A percentile compares a stretch with the other conserved stretches of the same genome.
phyloP scores from a whole-genome alignment of 2,888 invertebrate genomes.

The Parascotia fuliginaria region DNA sequence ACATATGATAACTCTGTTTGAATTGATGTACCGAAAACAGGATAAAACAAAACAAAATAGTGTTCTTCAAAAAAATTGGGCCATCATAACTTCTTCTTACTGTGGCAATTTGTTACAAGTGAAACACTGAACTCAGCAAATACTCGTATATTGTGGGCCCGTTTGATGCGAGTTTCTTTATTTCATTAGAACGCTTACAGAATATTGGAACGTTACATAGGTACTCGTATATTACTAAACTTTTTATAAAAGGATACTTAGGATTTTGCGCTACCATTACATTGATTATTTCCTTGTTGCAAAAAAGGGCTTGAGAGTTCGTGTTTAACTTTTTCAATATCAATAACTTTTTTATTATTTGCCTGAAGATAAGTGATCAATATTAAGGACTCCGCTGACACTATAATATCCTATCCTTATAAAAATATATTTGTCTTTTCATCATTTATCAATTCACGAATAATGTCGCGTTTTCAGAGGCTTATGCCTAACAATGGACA shows the following conservation, averaged over 20 bases:
- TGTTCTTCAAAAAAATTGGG: not conserved
- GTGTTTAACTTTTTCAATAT: too few species aligned
- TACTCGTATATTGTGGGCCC: not conserved
- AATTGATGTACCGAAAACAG: not conserved
- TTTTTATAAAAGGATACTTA: not conserved
- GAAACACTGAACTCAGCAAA: not conserved
- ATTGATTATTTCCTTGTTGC: not conserved
- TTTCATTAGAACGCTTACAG: not conserved
- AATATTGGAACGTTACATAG: not conserved
- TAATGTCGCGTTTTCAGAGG: too few species aligned
- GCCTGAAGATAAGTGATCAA: too few species aligned
- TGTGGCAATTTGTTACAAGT: constrained; percentile 1
- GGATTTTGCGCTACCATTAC: not conserved
- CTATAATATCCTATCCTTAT: too few species aligned
- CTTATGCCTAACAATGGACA: too few species aligned
- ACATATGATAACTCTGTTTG: not conserved
- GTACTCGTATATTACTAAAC: not conserved
- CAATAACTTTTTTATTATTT: too few species aligned
- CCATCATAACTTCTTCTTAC: not conserved
- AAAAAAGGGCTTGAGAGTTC: too few species aligned
- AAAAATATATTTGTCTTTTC: too few species aligned
- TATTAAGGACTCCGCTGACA: too few species aligned
- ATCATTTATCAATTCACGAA: too few species aligned
- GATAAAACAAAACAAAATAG: not conserved
- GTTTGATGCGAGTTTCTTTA: not conserved